Conservation (phyloP, 2,888 invertebrate genomes). For the Zygogramma bicolorata region DNA sequence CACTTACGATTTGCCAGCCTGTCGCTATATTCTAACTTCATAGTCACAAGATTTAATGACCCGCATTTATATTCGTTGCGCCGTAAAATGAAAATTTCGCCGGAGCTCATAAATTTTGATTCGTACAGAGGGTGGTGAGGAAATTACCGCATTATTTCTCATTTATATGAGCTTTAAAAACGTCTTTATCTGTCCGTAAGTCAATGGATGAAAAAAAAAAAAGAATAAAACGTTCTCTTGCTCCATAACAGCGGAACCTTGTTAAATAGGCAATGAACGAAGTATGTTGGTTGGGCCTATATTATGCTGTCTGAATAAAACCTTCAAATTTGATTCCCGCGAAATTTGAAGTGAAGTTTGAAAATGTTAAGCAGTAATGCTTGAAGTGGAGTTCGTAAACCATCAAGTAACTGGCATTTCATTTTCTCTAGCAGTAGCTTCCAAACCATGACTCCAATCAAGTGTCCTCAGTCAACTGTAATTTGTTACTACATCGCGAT, state of each 20-base stretch:
- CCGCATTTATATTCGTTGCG: background rate
- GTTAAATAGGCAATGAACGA: too few relatives aligned
- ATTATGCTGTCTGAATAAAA: too few relatives aligned
- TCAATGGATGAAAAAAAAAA: background rate
- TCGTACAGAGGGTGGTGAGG: background rate
- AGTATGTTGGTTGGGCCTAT: too few relatives aligned
- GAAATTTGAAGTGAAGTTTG: too few relatives aligned
- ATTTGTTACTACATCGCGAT: background rate
- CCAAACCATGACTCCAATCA: too few relatives aligned
- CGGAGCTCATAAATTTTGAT: background rate
- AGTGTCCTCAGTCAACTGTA: background rate
- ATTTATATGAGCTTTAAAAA: background rate
- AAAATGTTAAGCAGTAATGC: too few relatives aligned
- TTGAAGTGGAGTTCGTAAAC: too few relatives aligned
- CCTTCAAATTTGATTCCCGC: too few relatives aligned
- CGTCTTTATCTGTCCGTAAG: background rate
- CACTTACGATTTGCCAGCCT: background rate
- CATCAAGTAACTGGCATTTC: too few relatives aligned
- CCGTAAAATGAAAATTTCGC: constrained; percentile 2
- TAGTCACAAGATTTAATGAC: background rate
- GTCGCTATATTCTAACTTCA: background rate
- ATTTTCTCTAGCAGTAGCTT: too few relatives aligned
- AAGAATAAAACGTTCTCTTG: background rate
- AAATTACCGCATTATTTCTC: background rate
- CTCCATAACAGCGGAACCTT: background rate